A percentile compares a stretch with the other conserved stretches of the same genome.
phyloP scores from a whole-genome alignment of 2,797 vertebrate genomes.

The Sebastes hubbsi region DNA sequence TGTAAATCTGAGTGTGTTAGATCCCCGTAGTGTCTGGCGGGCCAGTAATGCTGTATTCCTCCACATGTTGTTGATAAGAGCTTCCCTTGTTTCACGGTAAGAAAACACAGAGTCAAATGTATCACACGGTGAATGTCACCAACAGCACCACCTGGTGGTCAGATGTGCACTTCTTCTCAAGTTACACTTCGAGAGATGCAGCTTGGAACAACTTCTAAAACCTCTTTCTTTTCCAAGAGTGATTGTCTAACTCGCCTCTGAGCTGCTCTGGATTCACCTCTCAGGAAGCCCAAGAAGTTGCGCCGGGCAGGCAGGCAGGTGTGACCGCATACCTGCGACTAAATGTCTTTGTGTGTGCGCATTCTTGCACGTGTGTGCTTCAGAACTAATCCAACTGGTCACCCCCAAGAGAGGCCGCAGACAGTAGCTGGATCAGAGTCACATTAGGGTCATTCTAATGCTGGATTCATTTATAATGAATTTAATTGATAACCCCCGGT shows the following conservation, averaged over 20 bases:
- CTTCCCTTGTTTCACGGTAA: not conserved
- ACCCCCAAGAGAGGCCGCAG: not conserved
- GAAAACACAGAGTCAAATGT: not conserved
- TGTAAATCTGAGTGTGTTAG: not conserved
- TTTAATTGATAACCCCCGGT: not conserved
- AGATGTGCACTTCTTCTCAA: conserved; percentile 6
- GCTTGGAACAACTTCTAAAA: conserved; percentile 36
- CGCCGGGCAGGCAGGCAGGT: conserved; percentile 6
- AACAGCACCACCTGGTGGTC: conserved; percentile 28
- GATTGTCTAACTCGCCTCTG: conserved; percentile 21
- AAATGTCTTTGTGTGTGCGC: conserved; percentile 7
- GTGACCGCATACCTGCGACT: conserved; percentile 53
- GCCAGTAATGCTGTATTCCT: not conserved
- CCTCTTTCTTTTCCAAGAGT: conserved; percentile 1
- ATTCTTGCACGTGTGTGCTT: conserved; percentile 1
- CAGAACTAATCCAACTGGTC: conserved; percentile 6
- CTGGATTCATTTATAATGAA: not conserved
- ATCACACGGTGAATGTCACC: conserved; percentile 15
- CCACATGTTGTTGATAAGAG: not conserved
- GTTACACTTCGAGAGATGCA: conserved; percentile 9
- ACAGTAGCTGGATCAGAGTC: not conserved
- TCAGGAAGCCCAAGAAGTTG: conserved; percentile 60
- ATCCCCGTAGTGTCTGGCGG: not conserved
- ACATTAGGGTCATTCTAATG: not conserved
- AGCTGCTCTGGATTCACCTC: conserved; percentile 51